A percentile compares a stretch with the other conserved stretches of the same genome.
Evolutionary conservation across 1,140 invertebrate genomes (phyloP).

Genomic region (Drosophila albomicans): DNA sequence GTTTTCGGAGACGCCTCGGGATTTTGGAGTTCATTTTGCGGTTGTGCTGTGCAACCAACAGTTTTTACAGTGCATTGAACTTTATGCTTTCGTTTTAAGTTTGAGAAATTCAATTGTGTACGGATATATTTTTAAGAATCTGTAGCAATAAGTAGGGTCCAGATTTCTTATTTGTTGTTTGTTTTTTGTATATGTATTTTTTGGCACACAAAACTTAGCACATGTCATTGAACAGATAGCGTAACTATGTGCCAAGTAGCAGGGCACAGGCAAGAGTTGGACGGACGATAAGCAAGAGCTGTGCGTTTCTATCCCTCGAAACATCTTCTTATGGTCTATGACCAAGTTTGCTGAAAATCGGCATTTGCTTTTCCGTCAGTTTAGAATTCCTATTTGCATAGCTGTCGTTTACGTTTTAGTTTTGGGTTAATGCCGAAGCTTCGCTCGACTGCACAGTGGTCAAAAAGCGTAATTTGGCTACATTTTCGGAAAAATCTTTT

Average conservation of each 20-base stretch:
- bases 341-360: conserved; percentile 64
- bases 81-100: conserved; percentile 34
- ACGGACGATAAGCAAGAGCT: conserved; percentile 47
- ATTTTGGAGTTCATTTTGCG: conserved; percentile 25
- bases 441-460: no score
- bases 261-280: not conserved
- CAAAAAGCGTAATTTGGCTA: no score
- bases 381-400: conserved; percentile 74
- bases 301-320: conserved; percentile 7
- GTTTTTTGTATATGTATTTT: conserved; percentile 35
- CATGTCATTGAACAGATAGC: conserved; percentile 73
- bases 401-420: conserved; percentile 57
- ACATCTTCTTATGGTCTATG: no score
- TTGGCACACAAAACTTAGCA: conserved; percentile 68
- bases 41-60: conserved; percentile 64
- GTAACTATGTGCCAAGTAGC: conserved; percentile 54
- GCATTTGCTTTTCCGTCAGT: conserved; percentile 76
- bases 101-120: conserved; percentile 44
- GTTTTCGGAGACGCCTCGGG: conserved; percentile 7
- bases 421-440: conserved; percentile 5
- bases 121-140: conserved; percentile 55
- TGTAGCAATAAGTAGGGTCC: conserved; percentile 64
- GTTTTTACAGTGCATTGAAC: conserved; percentile 76
- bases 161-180: conserved; percentile 29
- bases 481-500: no score